These are phyloP conservation scores for Tetraneura akinire DNA, from an alignment of 1,140 invertebrate genomes.

Conservation along the genomic window DNA sequence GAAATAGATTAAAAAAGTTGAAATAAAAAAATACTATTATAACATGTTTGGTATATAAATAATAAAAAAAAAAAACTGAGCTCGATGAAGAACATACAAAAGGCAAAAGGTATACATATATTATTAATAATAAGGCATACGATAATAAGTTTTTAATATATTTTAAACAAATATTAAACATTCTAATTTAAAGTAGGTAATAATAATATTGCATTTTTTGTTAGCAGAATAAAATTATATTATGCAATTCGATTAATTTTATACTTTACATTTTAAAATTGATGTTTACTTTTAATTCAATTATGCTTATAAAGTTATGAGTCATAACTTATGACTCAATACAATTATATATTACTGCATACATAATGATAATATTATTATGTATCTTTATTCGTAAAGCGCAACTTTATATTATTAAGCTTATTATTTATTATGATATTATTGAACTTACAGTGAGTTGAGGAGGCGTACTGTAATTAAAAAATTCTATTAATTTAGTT, in stretches of 20 bases:
- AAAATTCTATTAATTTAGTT: too few species aligned
- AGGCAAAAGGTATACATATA: not conserved
- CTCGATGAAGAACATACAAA: too few species aligned
- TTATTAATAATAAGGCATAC: not conserved
- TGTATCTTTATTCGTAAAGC: not conserved
- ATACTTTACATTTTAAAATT: too few species aligned
- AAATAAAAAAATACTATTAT: too few species aligned
- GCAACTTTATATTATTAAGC: not conserved
- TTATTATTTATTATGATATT: not conserved
- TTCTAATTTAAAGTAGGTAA: too few species aligned
- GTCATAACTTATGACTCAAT: not conserved
- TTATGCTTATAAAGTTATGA: too few species aligned
- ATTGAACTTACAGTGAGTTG: constrained; percentile 10
- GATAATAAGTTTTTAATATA: not conserved
- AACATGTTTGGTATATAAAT: not conserved
- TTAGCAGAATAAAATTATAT: too few species aligned
- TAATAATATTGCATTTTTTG: too few species aligned
- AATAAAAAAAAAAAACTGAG: not conserved
- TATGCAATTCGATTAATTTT: too few species aligned
- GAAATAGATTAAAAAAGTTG: not conserved
- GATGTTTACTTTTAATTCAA: too few species aligned
- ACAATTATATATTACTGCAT: not conserved
- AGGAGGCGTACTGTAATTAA: constrained; percentile 36
- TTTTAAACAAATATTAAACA: too few species aligned
- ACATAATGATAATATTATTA: not conserved